Conservation (phyloP, 2,113 vertebrate genomes). For the Lagopus muta region DNA sequence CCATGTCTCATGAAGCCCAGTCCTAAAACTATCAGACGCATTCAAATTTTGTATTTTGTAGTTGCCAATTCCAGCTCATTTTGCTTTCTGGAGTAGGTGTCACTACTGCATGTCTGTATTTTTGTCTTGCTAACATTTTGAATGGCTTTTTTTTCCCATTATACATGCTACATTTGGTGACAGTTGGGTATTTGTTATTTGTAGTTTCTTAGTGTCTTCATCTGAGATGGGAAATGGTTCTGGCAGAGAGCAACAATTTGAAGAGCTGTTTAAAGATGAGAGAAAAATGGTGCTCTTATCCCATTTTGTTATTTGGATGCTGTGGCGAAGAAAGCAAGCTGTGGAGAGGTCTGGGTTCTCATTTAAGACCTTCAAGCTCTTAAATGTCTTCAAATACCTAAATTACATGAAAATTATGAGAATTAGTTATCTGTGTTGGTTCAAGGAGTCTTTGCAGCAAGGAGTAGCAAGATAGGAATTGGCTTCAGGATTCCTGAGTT, state of each 20-base stretch:
- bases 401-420: background rate
- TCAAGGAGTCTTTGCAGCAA: background rate
- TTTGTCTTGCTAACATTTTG: background rate
- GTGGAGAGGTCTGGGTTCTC: background rate
- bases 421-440: background rate
- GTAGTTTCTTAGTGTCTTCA: background rate
- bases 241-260: background rate
- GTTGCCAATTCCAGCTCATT: background rate
- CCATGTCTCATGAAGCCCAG: background rate
- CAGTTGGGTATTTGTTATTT: background rate
- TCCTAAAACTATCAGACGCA: background rate
- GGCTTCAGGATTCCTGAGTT: background rate
- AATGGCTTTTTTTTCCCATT: background rate
- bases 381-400: background rate
- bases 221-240: background rate
- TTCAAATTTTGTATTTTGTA: background rate
- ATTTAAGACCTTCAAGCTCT: background rate
- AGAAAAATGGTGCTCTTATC: background rate
- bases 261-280: background rate
- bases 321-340: background rate
- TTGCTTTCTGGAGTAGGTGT: background rate
- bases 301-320: background rate
- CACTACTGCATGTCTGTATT: background rate
- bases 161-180: background rate
- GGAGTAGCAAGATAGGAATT: background rate